Evolutionary conservation across 2,113 vertebrate species (phyloP), one percentile per base, ranked within the genome.

Genomic region (Dasyprocta punctata): DNA sequence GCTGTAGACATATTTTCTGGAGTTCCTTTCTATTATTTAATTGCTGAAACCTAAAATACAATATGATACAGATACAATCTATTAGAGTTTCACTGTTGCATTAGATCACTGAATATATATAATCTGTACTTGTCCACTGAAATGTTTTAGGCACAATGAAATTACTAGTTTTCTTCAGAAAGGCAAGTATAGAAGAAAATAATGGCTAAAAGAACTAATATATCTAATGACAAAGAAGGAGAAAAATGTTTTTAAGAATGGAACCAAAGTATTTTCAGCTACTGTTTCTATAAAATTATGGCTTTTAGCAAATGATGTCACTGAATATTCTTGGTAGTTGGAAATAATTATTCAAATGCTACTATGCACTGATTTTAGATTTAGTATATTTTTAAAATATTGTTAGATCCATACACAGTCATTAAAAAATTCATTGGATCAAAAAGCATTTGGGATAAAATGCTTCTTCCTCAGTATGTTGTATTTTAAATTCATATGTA

Each of bases 101-200:
- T 99, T 99, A 99, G 98, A 98, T 98, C 97, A 97, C 94, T 97
- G 98, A 99, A 98, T 98, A 99, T 98, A 98, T 97, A 97, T 98
- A 99, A 99, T 99, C 99, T 99, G 99, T 99, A 99, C 99, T 99
- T 99, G 99, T 99, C 99, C 98, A 98, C 38, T 98, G 98, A 98
- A 99, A 99, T 98, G 98, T 98, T 98, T 98, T 98, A 97, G 98
- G 97, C 97, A 98, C 98, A 99, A 99, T 99, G 97, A 99, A 99
- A 99, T 99, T 98, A 99, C 96, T 98, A 98, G 96, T 98, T 98
- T 98, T 98, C 97, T 83, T 98, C 92, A 97, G 96, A 98, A 98
- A 97, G 93, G 97, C 97, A 98, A 95, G 90, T 96, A 38, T 78
- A 94, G 94, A 84, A 96, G 97, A 98, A 98, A 98, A 97, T 98